Conservation (phyloP, 2,797 vertebrate species). For the Artibeus jamaicensis region DNA sequence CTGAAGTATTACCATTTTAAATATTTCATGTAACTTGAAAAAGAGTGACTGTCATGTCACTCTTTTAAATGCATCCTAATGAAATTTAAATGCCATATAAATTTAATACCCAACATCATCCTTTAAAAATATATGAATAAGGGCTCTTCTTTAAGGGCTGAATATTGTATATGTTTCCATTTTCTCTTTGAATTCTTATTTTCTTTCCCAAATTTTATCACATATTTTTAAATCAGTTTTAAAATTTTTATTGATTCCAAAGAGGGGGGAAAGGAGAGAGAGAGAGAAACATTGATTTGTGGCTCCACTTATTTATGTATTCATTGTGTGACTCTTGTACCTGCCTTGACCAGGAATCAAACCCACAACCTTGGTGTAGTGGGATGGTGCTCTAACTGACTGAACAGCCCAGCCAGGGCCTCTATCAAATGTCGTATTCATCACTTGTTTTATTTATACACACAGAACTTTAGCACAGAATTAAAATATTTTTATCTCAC, state of each 20-base stretch:
- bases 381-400: too few relatives aligned
- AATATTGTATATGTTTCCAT: not conserved
- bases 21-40: not conserved
- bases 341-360: not conserved
- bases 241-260: not conserved
- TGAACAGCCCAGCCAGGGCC: too few relatives aligned
- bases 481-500: not conserved
- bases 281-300: not conserved
- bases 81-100: not conserved
- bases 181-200: not conserved
- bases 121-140: not conserved
- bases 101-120: not conserved
- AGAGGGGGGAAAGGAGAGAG: too few relatives aligned
- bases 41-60: not conserved
- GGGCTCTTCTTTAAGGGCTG: not conserved
- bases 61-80: not conserved
- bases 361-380: not conserved
- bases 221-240: not conserved
- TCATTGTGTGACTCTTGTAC: not conserved
- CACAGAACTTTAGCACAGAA: not conserved
- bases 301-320: too few relatives aligned
- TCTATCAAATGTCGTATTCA: not conserved
- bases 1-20: not conserved
- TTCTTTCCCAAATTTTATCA: not conserved
- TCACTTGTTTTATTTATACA: constrained; percentile 19